Evolutionary conservation across 2,888 invertebrate genomes (phyloP).

Genomic region (Drosophila antonietae): DNA sequence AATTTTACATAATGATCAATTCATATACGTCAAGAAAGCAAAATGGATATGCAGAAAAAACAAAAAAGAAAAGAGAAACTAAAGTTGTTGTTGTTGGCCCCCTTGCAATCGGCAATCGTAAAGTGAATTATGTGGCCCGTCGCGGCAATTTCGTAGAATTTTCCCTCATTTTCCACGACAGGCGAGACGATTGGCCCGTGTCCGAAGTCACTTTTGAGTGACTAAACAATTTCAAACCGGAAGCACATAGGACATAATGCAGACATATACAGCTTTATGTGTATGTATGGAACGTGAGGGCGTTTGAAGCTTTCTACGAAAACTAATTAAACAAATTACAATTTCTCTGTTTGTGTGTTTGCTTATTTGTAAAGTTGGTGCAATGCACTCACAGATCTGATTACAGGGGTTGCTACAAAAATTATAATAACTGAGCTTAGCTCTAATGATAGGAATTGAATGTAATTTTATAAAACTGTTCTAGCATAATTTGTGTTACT

Average conservation of each 20-base stretch:
- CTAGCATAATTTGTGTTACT: background rate
- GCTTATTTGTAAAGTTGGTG: slow-evolving; percentile 26
- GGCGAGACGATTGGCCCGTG: slow-evolving; percentile 35
- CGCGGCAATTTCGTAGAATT: slow-evolving; percentile 54
- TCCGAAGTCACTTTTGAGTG: slow-evolving; percentile 18
- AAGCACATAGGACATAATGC: slow-evolving; percentile 30
- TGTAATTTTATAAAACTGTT: background rate
- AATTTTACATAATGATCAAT: slow-evolving; percentile 81
- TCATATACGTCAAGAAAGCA: slow-evolving; percentile 73
- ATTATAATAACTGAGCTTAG: background rate
- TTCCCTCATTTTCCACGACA: slow-evolving; percentile 27
- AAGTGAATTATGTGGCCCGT: slow-evolving; percentile 59
- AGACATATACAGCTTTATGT: slow-evolving; percentile 20
- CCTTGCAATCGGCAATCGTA: slow-evolving; percentile 30
- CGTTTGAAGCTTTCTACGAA: slow-evolving; percentile 54
- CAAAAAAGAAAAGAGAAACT: background rate
- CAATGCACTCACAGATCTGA: slow-evolving; percentile 51
- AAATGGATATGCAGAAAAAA: slow-evolving; percentile 5
- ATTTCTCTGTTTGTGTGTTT: slow-evolving; percentile 47
- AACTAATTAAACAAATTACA: slow-evolving; percentile 75
- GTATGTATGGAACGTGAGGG: slow-evolving; percentile 9
- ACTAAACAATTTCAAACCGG: slow-evolving; percentile 47
- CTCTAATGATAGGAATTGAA: background rate
- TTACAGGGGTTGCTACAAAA: slow-evolving; percentile 37
- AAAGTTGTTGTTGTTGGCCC: slow-evolving; percentile 23